These are phyloP conservation scores for Micropterix aruncella DNA, from an alignment of 2,888 invertebrate genomes.

Conservation along the genomic window DNA sequence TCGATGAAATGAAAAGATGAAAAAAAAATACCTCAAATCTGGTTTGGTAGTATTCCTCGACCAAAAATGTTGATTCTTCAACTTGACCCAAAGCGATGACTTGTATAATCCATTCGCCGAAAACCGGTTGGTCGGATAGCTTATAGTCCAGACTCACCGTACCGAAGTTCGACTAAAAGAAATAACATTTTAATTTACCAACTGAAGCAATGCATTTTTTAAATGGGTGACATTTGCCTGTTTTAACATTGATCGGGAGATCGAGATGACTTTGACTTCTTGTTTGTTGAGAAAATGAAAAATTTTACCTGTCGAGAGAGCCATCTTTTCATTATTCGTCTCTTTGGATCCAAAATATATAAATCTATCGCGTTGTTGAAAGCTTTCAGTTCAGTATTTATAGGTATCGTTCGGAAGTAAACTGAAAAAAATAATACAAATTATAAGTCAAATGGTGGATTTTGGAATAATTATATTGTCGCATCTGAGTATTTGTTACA, in stretches of 20 bases:
- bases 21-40: conserved; percentile 58
- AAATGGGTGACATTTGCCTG: no score
- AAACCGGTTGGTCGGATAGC: conserved; percentile 82
- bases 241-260: no score
- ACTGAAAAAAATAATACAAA: conserved; percentile 35
- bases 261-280: no score
- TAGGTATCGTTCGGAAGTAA: conserved; percentile 81
- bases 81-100: conserved; percentile 80
- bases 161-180: conserved; percentile 48
- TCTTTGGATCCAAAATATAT: conserved; percentile 79
- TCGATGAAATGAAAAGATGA: not conserved
- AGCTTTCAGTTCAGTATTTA: conserved; percentile 82
- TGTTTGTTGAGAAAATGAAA: no score
- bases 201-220: no score
- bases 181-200: not conserved
- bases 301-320: conserved; percentile 64
- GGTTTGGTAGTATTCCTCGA: conserved; percentile 93
- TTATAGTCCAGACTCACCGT: conserved; percentile 87
- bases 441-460: no score
- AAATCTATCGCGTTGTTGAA: conserved; percentile 86
- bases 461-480: no score
- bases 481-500: no score
- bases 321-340: conserved; percentile 84
- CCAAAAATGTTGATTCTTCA: conserved; percentile 73
- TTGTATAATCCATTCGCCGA: conserved; percentile 83